Evolutionary conservation across 2,888 invertebrate genomes (phyloP), one percentile per base, ranked within the genome.

Genomic region (Nephrotoma guestfalica): DNA sequence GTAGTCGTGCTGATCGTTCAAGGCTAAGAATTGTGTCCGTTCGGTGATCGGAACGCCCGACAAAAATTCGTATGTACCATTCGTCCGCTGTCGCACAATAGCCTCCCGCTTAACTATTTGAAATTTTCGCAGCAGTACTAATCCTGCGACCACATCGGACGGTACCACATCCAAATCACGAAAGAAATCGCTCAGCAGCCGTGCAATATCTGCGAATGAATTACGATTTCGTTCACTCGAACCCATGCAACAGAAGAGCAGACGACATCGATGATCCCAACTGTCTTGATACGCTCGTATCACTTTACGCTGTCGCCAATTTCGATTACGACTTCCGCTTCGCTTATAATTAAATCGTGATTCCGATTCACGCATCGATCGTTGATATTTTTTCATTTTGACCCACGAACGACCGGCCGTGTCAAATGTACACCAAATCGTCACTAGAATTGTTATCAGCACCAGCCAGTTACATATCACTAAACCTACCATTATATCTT

Each of bases 321-420:
- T 96, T 88, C 95, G 93, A 89, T 95, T 95, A 89, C 94, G 93
- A 90, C 95, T 96, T 86, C 95, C 95, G 86, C 96, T 96, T 87
- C 96, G 92, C 89, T 95, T 94, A 90, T 96, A 95, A 89, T 95
- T 95, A 89, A 94, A 94, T 88, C 95, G 93, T n/a, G 95, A 94
- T 90, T 95, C 95, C 40, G 94, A 94, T 90, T 95, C 95, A 88
- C 95, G 93, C 94, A 96, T 94, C 88, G 96, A 96, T 88, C 96
- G 93, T 91, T 97, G 96, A 91, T 96, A 97, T 89, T 96, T 94
- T 91, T 96, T 96, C 96, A 97, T 96, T 92, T 97, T 96, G 41
- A 97, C 96, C 97, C 97, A 97, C 86, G 96, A 96, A 86, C 96
- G 92, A 15, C 97, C 97, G n/a, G 96, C 97, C 0, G 96, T 93